Percentiles rank a stretch among this genome's conserved stretches.
Evolutionary conservation across 2,113 vertebrate genomes (phyloP).

Genomic region (Tangachromis dhanisi): DNA sequence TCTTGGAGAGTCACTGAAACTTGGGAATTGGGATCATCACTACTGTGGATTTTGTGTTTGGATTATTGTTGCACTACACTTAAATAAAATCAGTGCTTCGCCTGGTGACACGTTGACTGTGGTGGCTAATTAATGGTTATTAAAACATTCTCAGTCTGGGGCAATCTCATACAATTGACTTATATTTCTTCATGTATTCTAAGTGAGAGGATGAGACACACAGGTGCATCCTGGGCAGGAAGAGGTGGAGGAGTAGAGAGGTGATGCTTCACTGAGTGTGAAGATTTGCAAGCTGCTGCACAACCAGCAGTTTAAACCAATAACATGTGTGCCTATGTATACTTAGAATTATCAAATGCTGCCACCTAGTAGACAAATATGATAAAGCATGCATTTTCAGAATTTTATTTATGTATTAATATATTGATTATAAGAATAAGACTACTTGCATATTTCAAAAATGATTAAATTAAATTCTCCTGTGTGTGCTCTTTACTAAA

Average conservation of each 20-base stretch:
- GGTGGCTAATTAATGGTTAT: not conserved
- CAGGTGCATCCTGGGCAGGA: not conserved
- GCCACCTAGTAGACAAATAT: not conserved
- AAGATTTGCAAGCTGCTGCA: not conserved
- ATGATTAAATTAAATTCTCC: not conserved
- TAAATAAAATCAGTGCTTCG: not conserved
- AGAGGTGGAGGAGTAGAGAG: not conserved
- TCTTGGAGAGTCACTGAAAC: not conserved
- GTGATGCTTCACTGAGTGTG: conserved; percentile 1
- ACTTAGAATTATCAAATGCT: not conserved
- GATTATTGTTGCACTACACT: not conserved
- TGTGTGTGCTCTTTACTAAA: not conserved
- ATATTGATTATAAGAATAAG: not conserved
- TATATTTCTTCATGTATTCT: not conserved
- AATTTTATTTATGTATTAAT: not conserved
- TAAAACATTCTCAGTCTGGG: not conserved
- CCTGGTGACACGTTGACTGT: not conserved
- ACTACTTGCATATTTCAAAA: not conserved
- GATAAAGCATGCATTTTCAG: not conserved
- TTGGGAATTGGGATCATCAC: not conserved
- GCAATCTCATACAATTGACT: not conserved
- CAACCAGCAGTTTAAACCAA: not conserved
- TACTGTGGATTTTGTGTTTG: not conserved
- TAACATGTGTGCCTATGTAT: not conserved
- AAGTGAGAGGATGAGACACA: not conserved